A percentile compares a stretch with the other conserved stretches of the same genome.
phyloP scores from a whole-genome alignment of 2,113 vertebrate species.

The Cyphomyrus plagiostoma region DNA sequence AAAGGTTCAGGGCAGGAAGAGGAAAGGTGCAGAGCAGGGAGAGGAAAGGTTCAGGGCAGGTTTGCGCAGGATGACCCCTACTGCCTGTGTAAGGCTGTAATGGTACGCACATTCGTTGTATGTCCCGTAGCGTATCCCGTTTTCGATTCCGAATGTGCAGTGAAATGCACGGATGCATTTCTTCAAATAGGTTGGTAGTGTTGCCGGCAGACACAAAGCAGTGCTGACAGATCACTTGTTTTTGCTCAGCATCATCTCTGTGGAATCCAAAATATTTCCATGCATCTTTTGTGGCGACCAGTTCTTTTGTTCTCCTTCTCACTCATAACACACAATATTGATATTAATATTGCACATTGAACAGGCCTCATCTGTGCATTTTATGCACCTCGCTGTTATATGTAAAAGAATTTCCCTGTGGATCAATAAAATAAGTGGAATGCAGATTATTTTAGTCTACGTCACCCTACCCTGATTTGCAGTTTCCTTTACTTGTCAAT shows the following conservation, averaged over 20 bases:
- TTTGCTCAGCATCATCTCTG: neutral
- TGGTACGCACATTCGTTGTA: neutral
- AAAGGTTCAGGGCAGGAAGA: too few species aligned
- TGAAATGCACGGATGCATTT: neutral
- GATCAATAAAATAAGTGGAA: too few species aligned
- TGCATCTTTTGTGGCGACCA: neutral
- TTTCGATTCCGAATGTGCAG: neutral
- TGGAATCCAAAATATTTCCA: neutral
- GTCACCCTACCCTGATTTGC: too few species aligned
- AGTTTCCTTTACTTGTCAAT: too few species aligned
- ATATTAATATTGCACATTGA: neutral
- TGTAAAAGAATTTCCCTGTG: too few species aligned
- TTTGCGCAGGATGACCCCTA: neutral
- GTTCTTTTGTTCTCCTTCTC: neutral
- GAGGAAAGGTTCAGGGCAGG: neutral
- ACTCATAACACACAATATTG: neutral
- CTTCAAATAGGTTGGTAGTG: neutral
- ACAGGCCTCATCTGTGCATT: neutral
- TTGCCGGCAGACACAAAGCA: neutral
- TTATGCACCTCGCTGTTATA: too few species aligned
- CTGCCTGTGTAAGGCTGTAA: neutral
- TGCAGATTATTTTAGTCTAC: too few species aligned
- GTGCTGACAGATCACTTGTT: too few species aligned
- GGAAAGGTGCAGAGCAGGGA: too few species aligned
- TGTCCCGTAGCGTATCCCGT: neutral